These are phyloP conservation scores for Acrossocheilus fasciatus DNA, from an alignment of 2,797 vertebrate genomes.

Conservation along the genomic window DNA sequence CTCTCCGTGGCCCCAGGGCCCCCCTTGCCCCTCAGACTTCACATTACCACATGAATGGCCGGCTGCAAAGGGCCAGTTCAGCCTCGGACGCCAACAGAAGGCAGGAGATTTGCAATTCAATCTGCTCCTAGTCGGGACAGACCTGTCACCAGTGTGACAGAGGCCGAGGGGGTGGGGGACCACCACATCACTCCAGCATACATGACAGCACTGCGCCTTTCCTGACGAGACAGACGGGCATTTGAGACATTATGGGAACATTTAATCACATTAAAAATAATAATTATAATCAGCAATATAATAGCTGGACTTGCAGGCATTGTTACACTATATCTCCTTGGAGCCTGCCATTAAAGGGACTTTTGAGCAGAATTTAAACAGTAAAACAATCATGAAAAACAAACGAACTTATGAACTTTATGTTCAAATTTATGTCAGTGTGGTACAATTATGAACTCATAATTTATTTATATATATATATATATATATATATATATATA, in stretches of 20 bases:
- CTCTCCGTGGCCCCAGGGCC: conserved; percentile 61
- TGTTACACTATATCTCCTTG: neutral
- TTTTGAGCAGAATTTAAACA: neutral
- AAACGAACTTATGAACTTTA: neutral
- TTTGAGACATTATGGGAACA: neutral
- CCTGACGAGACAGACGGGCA: neutral
- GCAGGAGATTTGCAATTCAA: conserved; percentile 85
- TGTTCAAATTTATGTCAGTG: neutral
- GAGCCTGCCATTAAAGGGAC: neutral
- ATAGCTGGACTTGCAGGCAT: neutral
- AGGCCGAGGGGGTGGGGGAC: conserved; percentile 64
- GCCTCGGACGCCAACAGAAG: conserved; percentile 82
- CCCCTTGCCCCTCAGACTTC: conserved; percentile 70
- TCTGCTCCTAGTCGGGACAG: conserved; percentile 70
- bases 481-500: neutral
- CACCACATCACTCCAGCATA: conserved; percentile 20
- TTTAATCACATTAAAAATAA: conserved; percentile 16
- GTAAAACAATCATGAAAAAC: neutral
- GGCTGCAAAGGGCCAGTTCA: conserved; percentile 74
- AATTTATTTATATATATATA: neutral
- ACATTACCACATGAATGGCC: conserved; percentile 86
- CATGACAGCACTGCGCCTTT: neutral
- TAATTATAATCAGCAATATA: no score
- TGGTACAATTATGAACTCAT: neutral
- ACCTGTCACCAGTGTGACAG: conserved; percentile 76